Conservation (phyloP, 2,888 invertebrate genomes). For the Euplagia quadripunctaria region DNA sequence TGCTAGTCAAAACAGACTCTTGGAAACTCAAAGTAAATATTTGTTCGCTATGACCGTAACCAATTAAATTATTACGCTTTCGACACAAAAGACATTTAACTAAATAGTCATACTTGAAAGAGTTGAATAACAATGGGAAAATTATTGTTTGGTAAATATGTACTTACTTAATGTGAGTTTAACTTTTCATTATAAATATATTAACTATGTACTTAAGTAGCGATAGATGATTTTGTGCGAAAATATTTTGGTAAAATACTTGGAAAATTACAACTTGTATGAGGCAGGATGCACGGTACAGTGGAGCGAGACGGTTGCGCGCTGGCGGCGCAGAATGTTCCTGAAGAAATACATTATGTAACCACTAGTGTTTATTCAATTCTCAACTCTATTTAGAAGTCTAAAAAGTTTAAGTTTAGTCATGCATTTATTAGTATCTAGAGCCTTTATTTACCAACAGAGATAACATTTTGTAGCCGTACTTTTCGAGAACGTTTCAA, state of each 20-base stretch:
- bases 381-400: constrained; percentile 35
- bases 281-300: constrained; percentile 84
- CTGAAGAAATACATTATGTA: constrained; percentile 53
- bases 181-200: constrained; percentile 25
- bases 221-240: constrained; percentile 39
- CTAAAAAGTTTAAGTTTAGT: constrained; percentile 35
- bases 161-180: too few species aligned
- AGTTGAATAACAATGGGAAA: constrained; percentile 18
- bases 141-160: constrained; percentile 6
- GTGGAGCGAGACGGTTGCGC: constrained; percentile 86
- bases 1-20: constrained; percentile 54
- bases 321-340: constrained; percentile 73
- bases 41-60: constrained; percentile 54
- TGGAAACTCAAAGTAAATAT: constrained; percentile 56
- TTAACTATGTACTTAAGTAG: constrained; percentile 17
- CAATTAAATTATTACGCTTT: constrained; percentile 55
- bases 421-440: constrained; percentile 37
- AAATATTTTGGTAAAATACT: constrained; percentile 63
- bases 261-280: constrained; percentile 76
- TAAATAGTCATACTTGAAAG: constrained; percentile 12
- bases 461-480: constrained; percentile 63
- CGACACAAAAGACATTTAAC: constrained; percentile 41
- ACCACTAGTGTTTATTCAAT: constrained; percentile 28
- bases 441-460: constrained; percentile 37
- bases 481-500: constrained; percentile 49